Conservation (phyloP, 2,888 invertebrate genomes). For the Drosophila eohydei region DNA sequence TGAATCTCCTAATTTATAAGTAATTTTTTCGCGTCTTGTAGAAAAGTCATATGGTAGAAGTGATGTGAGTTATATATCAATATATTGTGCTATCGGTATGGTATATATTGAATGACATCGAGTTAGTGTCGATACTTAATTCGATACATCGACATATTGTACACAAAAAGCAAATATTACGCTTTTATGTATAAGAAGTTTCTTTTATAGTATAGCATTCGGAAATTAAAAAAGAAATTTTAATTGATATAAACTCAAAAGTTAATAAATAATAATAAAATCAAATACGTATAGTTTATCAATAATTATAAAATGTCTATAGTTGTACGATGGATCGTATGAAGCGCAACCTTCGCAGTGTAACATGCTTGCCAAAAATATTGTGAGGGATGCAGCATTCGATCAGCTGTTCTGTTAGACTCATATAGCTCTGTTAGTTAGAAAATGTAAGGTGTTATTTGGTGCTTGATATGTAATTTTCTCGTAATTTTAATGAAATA, state of each 20-base stretch:
- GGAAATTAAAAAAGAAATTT: not conserved
- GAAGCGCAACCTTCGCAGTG: conserved; percentile 4
- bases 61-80: conserved; percentile 38
- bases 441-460: not conserved
- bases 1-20: conserved; percentile 52
- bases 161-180: not conserved
- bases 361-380: not conserved
- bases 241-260: too few species aligned
- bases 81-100: conserved; percentile 34
- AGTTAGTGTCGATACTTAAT: not conserved
- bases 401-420: conserved; percentile 10
- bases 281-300: not conserved
- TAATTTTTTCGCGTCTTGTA: conserved; percentile 66
- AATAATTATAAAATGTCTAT: not conserved
- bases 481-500: not conserved
- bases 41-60: conserved; percentile 72
- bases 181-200: not conserved
- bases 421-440: not conserved
- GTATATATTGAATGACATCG: not conserved
- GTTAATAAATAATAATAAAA: not conserved
- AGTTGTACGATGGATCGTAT: not conserved
- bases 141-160: not conserved
- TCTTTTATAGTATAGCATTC: not conserved
- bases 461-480: not conserved
- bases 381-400: not conserved